Evolutionary conservation across 1,140 invertebrate species (phyloP), one percentile per base, ranked within the genome.

Genomic region (Trachymyrmex cornetzi): DNA sequence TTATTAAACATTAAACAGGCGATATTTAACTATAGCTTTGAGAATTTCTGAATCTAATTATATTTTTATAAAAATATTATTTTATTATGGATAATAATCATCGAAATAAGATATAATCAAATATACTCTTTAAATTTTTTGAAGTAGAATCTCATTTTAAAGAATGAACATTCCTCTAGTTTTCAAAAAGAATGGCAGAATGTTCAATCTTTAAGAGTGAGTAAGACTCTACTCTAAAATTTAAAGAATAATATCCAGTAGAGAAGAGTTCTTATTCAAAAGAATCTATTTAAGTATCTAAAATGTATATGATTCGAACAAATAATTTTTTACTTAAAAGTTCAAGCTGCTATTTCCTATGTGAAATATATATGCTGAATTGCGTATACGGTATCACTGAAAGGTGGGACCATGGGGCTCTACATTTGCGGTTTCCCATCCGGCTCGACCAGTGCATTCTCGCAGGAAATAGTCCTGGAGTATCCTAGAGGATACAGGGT

Each of bases 391-490:
- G 55, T 84, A 57, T 55, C 55, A 80, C 19, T 85, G 79, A 34
- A 84, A 61, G 44, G 16, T 71, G 44, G 44, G 50, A 38, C 81
- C 67, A 69, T 16, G 75, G 84, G 88, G 87, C 79, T 91, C 88
- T 93, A 92, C 93, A 94, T 94, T 93, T 95, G 95, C 92, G 95
- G 95, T 95, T 95, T 94, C 93, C 74, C 94, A 94, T 95, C 95
- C 94, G 95, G 94, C 90, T 93, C 86, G 90, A 79, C 67, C 89
- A 89, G 89, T 89, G 88, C 90, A 86, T 87, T 86, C 72, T 87
- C 89, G 93, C 95, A 95, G 95, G 95, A 95, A 95, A 95, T 94
- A 94, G 92, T 95, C 93, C 94, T 94, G 93, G 90, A 95, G 94
- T 93, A 92, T 95, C 94, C 93, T 95, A 95, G 92, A 95, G 93